phyloP scores from a whole-genome alignment of 1,140 invertebrate genomes.

The Conus ventricosus region DNA sequence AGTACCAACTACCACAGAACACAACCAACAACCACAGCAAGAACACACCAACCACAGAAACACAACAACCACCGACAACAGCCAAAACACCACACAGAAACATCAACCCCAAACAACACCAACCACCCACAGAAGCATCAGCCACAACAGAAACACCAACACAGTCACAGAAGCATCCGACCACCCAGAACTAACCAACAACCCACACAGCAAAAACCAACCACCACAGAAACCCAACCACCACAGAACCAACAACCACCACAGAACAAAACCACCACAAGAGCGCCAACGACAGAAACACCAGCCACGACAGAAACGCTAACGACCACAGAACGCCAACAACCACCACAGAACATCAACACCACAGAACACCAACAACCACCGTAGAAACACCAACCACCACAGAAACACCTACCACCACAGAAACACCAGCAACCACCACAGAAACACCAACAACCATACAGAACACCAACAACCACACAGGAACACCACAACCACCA shows the following conservation, averaged over 20 bases:
- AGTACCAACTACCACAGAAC: not conserved
- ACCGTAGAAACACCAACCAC: slow-evolving; percentile 20
- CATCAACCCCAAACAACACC: too few relatives aligned
- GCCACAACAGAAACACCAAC: not conserved
- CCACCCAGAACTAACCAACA: not conserved
- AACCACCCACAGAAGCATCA: not conserved
- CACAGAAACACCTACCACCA: too few relatives aligned
- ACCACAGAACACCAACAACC: too few relatives aligned
- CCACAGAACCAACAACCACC: slow-evolving; percentile 21
- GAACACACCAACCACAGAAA: not conserved
- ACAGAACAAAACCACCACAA: not conserved
- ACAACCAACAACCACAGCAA: slow-evolving; percentile 14
- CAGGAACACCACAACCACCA: slow-evolving; percentile 13
- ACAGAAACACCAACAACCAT: not conserved
- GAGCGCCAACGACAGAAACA: too few relatives aligned
- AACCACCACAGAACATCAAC: too few relatives aligned
- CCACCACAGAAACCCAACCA: not conserved
- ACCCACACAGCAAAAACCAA: not conserved
- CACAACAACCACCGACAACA: not conserved
- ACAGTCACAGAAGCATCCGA: not conserved
- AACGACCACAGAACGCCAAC: too few relatives aligned
- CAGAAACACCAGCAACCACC: slow-evolving; percentile 1
- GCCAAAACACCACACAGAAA: not conserved
- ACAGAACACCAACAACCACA: too few relatives aligned
- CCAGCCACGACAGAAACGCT: not conserved